These are phyloP conservation scores for Malurus elegans DNA, from an alignment of 2,113 vertebrate genomes.

Conservation along the genomic window DNA sequence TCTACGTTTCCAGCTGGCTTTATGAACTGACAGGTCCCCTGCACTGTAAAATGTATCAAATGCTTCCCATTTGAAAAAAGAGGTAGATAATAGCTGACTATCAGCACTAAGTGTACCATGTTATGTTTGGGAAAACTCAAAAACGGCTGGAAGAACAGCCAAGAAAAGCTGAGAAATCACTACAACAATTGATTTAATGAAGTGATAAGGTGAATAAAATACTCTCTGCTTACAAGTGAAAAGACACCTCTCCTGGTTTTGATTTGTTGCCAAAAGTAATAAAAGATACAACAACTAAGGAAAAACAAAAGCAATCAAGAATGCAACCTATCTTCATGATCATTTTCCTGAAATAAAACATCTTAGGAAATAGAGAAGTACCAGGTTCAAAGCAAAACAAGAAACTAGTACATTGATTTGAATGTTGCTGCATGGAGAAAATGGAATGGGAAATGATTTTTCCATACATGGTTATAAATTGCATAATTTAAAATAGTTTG, in stretches of 20 bases:
- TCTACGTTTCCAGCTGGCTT: background rate
- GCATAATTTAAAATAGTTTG: background rate
- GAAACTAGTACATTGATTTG: background rate
- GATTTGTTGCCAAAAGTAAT: background rate
- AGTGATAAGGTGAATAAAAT: background rate
- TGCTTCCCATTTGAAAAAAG: background rate
- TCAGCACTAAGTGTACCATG: background rate
- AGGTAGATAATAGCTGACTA: background rate
- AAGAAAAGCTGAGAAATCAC: slow-evolving; percentile 20
- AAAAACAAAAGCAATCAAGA: background rate
- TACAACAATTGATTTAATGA: background rate
- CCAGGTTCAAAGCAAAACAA: background rate
- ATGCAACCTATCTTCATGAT: background rate
- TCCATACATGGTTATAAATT: background rate
- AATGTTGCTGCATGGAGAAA: background rate
- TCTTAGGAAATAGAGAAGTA: background rate
- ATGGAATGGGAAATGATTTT: background rate
- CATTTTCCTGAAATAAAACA: background rate
- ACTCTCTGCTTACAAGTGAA: background rate
- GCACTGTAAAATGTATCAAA: background rate
- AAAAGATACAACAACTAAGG: background rate
- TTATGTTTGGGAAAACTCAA: background rate
- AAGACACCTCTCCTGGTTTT: background rate
- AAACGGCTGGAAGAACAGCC: background rate
- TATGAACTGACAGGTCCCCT: background rate